These are phyloP conservation scores for Drosophila mojavensis DNA, from an alignment of 1,140 invertebrate species.

Conservation along the genomic window DNA sequence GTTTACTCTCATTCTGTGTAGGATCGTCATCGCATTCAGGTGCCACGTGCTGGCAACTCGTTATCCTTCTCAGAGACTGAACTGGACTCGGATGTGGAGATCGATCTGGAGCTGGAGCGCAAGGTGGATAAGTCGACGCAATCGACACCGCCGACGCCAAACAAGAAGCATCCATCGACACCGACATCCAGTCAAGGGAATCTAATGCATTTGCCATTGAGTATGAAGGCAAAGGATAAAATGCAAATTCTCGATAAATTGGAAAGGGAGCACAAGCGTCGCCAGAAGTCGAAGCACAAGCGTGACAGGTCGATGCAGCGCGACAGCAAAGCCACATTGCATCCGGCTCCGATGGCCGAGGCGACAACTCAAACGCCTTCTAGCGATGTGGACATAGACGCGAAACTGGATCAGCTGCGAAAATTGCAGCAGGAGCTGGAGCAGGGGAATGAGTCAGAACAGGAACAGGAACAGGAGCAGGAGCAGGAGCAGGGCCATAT, in stretches of 20 bases:
- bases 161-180: slow-evolving; percentile 10
- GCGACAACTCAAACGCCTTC: slow-evolving; percentile 31
- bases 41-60: slow-evolving; percentile 89
- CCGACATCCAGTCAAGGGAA: slow-evolving; percentile 6
- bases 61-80: slow-evolving; percentile 92
- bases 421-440: not conserved
- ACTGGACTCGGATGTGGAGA: slow-evolving; percentile 87
- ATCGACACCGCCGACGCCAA: slow-evolving; percentile 49
- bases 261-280: slow-evolving; percentile 5
- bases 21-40: slow-evolving; percentile 79
- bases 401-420: not conserved
- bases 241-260: slow-evolving; percentile 7
- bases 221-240: slow-evolving; percentile 12
- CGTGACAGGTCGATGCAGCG: not conserved
- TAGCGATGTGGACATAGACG: not conserved
- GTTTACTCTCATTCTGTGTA: slow-evolving; percentile 8
- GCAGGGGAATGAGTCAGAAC: not conserved
- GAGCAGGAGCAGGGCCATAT: too few species aligned
- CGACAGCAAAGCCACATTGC: slow-evolving; percentile 8
- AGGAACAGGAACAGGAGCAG: too few species aligned
- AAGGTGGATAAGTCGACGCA: slow-evolving; percentile 56
- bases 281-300: slow-evolving; percentile 6
- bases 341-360: slow-evolving; percentile 13
- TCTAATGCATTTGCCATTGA: slow-evolving; percentile 4
- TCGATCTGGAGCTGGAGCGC: slow-evolving; percentile 63